These are phyloP conservation scores for Bambusicola thoracicus DNA, from an alignment of 2,113 vertebrate species.

Conservation along the genomic window DNA sequence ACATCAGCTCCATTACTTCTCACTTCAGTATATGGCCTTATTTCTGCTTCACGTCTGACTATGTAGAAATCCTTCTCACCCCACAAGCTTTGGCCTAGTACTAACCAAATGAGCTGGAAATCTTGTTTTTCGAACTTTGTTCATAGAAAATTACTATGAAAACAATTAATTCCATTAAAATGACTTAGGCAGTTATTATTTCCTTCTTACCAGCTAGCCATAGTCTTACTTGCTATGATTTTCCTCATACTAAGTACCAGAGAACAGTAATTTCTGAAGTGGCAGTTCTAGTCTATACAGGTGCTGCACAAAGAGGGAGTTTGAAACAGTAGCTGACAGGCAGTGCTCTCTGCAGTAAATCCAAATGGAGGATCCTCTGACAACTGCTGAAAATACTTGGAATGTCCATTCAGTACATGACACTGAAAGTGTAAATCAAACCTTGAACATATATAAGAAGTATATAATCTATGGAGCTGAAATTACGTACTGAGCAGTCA, in stretches of 20 bases:
- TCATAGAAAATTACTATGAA: neutral
- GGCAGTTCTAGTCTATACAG: neutral
- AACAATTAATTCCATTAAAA: neutral
- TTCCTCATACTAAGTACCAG: neutral
- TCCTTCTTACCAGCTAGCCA: neutral
- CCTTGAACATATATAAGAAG: neutral
- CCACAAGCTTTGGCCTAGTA: neutral
- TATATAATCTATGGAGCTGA: neutral
- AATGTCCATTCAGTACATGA: neutral
- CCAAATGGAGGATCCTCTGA: neutral
- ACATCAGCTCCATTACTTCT: neutral
- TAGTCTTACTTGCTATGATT: neutral
- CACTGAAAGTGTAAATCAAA: neutral
- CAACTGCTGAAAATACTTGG: fast-evolving
- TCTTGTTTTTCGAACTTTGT: neutral
- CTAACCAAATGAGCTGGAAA: neutral
- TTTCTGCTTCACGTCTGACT: neutral
- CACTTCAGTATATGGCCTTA: neutral
- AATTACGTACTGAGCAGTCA: neutral
- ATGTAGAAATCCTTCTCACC: neutral
- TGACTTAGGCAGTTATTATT: neutral
- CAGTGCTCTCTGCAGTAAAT: neutral
- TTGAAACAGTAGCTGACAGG: neutral
- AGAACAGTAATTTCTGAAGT: neutral
- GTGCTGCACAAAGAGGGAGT: neutral